Percentiles rank a stretch among this genome's conserved stretches.
Conservation (phyloP, 2,113 vertebrate species). For the Meleagris gallopavo region DNA sequence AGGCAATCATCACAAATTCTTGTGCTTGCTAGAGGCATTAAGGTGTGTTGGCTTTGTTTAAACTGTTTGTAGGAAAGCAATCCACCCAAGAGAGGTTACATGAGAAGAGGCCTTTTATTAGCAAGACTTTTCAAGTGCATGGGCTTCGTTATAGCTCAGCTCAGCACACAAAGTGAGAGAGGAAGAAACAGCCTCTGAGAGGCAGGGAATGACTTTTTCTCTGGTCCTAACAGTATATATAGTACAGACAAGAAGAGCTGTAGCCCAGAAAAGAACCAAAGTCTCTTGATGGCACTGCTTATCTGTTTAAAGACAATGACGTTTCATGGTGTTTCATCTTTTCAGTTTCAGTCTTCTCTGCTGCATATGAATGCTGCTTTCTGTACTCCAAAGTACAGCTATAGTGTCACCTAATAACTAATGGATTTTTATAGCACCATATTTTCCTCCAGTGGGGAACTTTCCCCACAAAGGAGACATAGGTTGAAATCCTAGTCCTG, state of each 20-base stretch:
- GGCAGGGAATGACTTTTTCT: not conserved
- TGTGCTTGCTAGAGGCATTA: not conserved
- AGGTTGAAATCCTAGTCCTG: not conserved
- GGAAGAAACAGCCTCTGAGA: not conserved
- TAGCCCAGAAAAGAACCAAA: not conserved
- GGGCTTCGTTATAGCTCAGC: not conserved
- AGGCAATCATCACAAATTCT: not conserved
- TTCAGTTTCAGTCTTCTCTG: not conserved
- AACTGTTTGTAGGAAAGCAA: not conserved
- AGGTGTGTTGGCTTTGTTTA: not conserved
- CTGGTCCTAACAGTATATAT: not conserved
- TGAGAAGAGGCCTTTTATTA: not conserved
- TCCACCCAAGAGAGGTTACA: not conserved
- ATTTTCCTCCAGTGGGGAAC: not conserved
- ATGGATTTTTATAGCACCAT: not conserved
- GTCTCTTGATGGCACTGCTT: not conserved
- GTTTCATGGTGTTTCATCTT: not conserved
- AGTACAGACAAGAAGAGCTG: not conserved
- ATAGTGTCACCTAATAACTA: not conserved
- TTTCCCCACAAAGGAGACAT: not conserved
- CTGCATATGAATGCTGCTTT: not conserved
- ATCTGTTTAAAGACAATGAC: not conserved
- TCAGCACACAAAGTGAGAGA: not conserved
- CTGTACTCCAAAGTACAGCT: not conserved
- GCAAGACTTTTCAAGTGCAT: not conserved